Evolutionary conservation across 2,113 vertebrate species (phyloP).

Genomic region (Paradoxurus hermaphroditus): DNA sequence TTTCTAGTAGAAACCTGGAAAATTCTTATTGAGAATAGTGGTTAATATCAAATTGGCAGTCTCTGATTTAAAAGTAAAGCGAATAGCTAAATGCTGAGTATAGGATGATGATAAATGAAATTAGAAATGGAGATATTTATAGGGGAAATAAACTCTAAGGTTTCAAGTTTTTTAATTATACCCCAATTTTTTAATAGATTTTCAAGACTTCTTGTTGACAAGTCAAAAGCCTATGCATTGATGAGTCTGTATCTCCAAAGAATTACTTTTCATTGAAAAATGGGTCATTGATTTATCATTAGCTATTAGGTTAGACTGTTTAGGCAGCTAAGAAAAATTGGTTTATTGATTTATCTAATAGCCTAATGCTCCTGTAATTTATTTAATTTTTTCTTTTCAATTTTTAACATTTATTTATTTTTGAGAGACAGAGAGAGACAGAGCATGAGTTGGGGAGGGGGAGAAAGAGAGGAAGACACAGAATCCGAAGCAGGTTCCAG

Average conservation of each 20-base stretch:
- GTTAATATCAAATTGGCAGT: neutral
- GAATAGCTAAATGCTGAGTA: neutral
- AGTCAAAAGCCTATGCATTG: neutral
- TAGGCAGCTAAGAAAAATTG: slow-evolving; percentile 45
- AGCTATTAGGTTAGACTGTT: slow-evolving; percentile 48
- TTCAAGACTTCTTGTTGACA: neutral
- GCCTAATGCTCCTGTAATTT: slow-evolving; percentile 26
- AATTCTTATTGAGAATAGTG: slow-evolving; percentile 8
- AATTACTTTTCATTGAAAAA: slow-evolving; percentile 15
- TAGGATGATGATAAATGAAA: slow-evolving; percentile 18
- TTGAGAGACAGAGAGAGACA: too few relatives aligned
- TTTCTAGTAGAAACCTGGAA: neutral
- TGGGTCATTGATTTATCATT: slow-evolving; percentile 53
- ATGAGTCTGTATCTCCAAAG: neutral
- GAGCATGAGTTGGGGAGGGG: too few relatives aligned
- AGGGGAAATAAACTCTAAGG: neutral
- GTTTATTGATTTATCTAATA: slow-evolving; percentile 53
- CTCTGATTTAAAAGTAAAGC: neutral
- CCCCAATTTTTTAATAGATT: neutral
- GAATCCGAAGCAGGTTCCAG: too few relatives aligned
- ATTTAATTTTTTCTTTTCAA: slow-evolving; percentile 49
- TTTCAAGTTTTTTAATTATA: neutral
- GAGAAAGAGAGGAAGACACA: too few relatives aligned
- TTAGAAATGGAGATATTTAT: neutral
- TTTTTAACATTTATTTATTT: too few relatives aligned